Conservation (phyloP, 2,888 invertebrate species). For the Polia nebulosa region DNA sequence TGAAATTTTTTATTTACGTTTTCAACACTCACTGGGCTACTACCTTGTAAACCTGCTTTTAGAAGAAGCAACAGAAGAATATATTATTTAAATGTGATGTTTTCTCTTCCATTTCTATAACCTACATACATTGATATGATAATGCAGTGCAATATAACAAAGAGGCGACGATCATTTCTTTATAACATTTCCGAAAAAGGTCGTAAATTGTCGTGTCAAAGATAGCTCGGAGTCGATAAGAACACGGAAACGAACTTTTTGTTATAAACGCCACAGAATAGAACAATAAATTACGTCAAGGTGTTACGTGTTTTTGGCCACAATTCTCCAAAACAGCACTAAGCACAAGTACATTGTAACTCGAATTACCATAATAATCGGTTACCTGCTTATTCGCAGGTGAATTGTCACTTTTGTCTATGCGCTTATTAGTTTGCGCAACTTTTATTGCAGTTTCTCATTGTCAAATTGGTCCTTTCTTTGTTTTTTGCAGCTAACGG, state of each 20-base stretch:
- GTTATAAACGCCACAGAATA: conserved; percentile 84
- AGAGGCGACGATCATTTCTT: conserved; percentile 53
- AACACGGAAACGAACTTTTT: conserved; percentile 90
- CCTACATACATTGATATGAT: conserved; percentile 54
- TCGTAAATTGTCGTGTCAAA: conserved; percentile 84
- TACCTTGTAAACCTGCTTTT: not conserved
- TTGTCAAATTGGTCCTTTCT: conserved; percentile 75
- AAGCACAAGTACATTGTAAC: conserved; percentile 82
- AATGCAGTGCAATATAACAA: conserved; percentile 47
- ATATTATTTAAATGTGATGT: conserved; percentile 19
- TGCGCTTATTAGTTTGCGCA: conserved; percentile 84
- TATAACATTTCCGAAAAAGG: conserved; percentile 63
- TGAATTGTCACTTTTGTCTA: conserved; percentile 84
- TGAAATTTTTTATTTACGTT: conserved; percentile 5
- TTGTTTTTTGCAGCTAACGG: conserved; percentile 85
- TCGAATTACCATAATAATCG: conserved; percentile 88
- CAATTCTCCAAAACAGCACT: conserved; percentile 87
- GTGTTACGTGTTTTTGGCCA: conserved; percentile 87
- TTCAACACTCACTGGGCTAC: not conserved
- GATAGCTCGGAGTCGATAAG: conserved; percentile 86
- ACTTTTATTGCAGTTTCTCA: conserved; percentile 75
- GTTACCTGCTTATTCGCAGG: conserved; percentile 87
- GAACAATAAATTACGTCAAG: conserved; percentile 89
- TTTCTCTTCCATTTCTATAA: conserved; percentile 14
- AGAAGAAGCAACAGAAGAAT: conserved; percentile 7